Evolutionary conservation across 2,888 invertebrate genomes (phyloP).

Genomic region (Nemurella pictetii): DNA sequence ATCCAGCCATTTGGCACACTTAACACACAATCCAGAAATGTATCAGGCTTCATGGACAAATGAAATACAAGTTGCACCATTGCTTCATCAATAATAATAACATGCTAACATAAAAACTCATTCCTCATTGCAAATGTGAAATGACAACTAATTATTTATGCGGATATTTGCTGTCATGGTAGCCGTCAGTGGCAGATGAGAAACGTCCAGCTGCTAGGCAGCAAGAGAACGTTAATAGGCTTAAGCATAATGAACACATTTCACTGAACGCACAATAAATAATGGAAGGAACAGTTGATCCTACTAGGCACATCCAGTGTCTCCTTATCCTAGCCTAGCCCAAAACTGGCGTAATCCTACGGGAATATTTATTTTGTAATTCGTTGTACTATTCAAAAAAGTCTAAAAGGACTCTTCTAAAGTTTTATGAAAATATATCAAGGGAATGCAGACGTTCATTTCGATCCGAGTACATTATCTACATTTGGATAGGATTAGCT

Average conservation of each 20-base stretch:
- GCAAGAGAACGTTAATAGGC: not conserved
- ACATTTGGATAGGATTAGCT: not conserved
- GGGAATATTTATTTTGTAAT: not conserved
- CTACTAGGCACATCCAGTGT: constrained; percentile 1
- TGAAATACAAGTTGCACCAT: no score
- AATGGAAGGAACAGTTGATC: constrained; percentile 9
- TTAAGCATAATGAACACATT: constrained; percentile 12
- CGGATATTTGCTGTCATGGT: not conserved
- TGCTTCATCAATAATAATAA: no score
- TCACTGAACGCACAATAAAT: constrained; percentile 4
- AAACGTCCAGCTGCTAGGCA: not conserved
- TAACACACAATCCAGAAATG: no score
- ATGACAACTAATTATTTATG: not conserved
- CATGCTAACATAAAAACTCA: no score
- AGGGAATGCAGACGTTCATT: not conserved
- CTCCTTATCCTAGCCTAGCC: not conserved
- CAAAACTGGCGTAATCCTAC: not conserved
- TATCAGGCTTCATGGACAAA: no score
- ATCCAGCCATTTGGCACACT: no score
- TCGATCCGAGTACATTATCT: not conserved
- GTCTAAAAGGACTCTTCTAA: not conserved
- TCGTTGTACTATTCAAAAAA: not conserved
- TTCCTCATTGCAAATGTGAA: not conserved
- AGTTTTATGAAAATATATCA: not conserved
- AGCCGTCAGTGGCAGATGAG: not conserved